Evolutionary conservation across 23 tunicate species (phyloP).

Genomic region (Halocynthia aurantium): DNA sequence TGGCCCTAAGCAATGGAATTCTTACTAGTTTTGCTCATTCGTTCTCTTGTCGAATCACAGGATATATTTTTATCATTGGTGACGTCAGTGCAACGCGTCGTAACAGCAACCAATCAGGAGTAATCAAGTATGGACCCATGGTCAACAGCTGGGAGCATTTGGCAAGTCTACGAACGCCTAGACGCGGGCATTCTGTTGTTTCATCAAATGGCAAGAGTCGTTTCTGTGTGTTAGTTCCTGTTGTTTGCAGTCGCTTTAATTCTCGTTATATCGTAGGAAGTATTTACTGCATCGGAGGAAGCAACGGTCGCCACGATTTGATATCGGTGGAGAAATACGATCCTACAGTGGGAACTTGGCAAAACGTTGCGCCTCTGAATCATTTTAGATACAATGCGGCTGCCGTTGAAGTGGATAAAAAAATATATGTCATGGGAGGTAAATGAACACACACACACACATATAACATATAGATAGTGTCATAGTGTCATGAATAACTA

Average conservation of each 20-base stretch:
- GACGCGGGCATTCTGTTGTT: not conserved
- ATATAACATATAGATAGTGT: not conserved
- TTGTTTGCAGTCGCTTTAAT: not conserved
- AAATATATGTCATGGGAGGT: slow-evolving; percentile 10
- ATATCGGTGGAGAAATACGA: slow-evolving; percentile 3
- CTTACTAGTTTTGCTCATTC: too few species aligned
- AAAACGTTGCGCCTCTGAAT: not conserved
- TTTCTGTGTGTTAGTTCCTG: not conserved
- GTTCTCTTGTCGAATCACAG: not conserved
- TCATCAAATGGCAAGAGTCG: not conserved
- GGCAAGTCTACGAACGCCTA: not conserved
- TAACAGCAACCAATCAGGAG: slow-evolving; percentile 5
- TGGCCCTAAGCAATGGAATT: not conserved
- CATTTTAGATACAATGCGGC: slow-evolving; percentile 1
- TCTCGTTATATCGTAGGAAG: not conserved
- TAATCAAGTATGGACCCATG: not conserved
- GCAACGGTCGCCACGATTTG: slow-evolving; percentile 6
- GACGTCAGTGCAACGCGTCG: slow-evolving; percentile 11
- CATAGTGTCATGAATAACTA: not conserved
- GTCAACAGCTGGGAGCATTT: slow-evolving; percentile 1
- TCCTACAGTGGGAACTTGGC: slow-evolving; percentile 1
- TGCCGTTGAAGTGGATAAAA: not conserved
- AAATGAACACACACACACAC: not conserved
- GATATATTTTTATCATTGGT: not conserved
- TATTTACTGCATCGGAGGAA: slow-evolving; percentile 11